phyloP scores from a whole-genome alignment of 2,113 vertebrate species.

The Tragelaphus imberbis region DNA sequence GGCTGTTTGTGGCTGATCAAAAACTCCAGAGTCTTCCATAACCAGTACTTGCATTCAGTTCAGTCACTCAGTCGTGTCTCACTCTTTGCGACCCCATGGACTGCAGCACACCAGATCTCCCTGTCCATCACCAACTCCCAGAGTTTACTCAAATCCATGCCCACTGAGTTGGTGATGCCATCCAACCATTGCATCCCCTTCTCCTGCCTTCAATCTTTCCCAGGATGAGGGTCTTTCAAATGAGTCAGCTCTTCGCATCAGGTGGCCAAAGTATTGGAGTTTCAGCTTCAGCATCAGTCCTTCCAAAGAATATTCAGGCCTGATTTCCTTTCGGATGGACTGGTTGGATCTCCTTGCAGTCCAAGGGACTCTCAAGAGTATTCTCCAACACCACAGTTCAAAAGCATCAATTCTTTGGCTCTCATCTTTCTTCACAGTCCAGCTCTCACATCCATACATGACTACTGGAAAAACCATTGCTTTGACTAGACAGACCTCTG shows the following conservation, averaged over 20 bases:
- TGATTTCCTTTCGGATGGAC: not conserved
- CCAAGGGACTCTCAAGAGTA: not conserved
- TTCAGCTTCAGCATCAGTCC: not conserved
- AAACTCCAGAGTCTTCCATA: slow-evolving; percentile 27
- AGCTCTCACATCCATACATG: not conserved
- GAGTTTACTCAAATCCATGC: not conserved
- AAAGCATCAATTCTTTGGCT: not conserved
- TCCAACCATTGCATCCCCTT: not conserved
- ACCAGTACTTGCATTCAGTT: not conserved
- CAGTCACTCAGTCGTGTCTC: not conserved
- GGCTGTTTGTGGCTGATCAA: not conserved
- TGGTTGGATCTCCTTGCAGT: not conserved
- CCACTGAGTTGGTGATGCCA: not conserved
- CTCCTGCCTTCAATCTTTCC: not conserved
- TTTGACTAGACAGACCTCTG: not conserved
- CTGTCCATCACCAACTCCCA: not conserved
- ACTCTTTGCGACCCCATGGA: not conserved
- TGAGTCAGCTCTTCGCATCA: not conserved
- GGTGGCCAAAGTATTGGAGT: not conserved
- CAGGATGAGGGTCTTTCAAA: not conserved
- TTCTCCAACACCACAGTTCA: not conserved
- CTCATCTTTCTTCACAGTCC: not conserved
- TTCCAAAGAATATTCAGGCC: not conserved
- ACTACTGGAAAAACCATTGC: not conserved
- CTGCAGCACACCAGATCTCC: not conserved